These are phyloP conservation scores for Tetrax tetrax DNA, from an alignment of 2,113 vertebrate species.

Conservation along the genomic window DNA sequence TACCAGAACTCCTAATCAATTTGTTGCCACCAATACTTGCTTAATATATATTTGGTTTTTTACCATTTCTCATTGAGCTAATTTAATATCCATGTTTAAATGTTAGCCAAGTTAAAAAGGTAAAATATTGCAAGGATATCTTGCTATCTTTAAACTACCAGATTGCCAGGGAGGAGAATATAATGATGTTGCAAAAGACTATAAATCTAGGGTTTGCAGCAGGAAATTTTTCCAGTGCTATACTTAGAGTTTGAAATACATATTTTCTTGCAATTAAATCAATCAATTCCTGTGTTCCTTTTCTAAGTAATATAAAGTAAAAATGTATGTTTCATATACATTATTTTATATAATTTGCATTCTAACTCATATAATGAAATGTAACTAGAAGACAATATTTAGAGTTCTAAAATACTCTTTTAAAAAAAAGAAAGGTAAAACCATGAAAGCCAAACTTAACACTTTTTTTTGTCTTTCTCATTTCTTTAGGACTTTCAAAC, in stretches of 20 bases:
- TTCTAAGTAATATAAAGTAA: not conserved
- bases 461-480: constrained; percentile 19
- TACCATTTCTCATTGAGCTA: not conserved
- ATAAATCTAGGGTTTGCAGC: not conserved
- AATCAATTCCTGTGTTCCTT: not conserved
- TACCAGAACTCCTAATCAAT: not conserved
- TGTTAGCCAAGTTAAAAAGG: not conserved
- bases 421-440: not conserved
- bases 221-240: not conserved
- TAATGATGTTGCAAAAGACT: not conserved
- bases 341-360: not conserved
- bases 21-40: not conserved
- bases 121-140: not conserved
- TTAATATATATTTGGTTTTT: not conserved
- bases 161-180: not conserved
- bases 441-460: not conserved
- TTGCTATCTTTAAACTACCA: not conserved
- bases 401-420: not conserved
- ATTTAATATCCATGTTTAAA: not conserved
- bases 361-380: not conserved
- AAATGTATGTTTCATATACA: not conserved
- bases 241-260: not conserved
- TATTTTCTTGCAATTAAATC: not conserved
- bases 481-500: constrained; percentile 82
- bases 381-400: not conserved